A percentile compares a stretch with the other conserved stretches of the same genome.
These are phyloP conservation scores for Eupithecia subumbrata DNA, from an alignment of 2,888 invertebrate species.

Conservation along the genomic window DNA sequence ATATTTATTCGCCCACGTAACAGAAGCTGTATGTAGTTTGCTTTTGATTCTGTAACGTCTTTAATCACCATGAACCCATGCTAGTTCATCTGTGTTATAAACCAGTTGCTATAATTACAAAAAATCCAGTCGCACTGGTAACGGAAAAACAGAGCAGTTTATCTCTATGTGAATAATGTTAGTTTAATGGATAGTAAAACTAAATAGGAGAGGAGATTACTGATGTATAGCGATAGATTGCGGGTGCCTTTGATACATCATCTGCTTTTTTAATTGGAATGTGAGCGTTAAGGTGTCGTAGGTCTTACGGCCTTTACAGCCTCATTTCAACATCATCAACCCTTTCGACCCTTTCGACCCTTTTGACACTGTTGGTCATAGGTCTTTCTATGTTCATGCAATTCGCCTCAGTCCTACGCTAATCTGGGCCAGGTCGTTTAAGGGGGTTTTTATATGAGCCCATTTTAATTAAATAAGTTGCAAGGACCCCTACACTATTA, in stretches of 20 bases:
- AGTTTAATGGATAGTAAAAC: slow-evolving; percentile 44
- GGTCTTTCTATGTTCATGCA: neutral
- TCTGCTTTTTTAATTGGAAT: slow-evolving; percentile 16
- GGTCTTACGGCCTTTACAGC: neutral
- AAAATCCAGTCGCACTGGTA: slow-evolving; percentile 50
- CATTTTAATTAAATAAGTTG: too few relatives aligned
- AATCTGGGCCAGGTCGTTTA: neutral
- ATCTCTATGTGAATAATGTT: slow-evolving; percentile 49
- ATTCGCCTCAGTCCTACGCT: neutral
- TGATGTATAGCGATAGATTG: slow-evolving; percentile 4
- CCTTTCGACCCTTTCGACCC: neutral
- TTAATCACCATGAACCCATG: slow-evolving; percentile 35
- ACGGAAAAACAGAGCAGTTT: slow-evolving; percentile 53
- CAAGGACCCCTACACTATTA: too few relatives aligned
- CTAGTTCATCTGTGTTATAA: slow-evolving; percentile 42
- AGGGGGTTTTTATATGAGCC: too few relatives aligned
- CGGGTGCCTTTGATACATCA: slow-evolving; percentile 10
- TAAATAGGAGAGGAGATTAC: slow-evolving; percentile 39
- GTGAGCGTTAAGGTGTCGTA: neutral
- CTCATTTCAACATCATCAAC: neutral
- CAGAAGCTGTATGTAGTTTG: neutral
- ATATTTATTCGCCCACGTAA: neutral
- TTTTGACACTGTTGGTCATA: neutral
- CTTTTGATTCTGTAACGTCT: slow-evolving; percentile 29
- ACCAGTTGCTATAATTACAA: slow-evolving; percentile 52